Evolutionary conservation across 2,888 invertebrate species (phyloP), one percentile per base, ranked within the genome.

Genomic region (Drosophila villosipedis): DNA sequence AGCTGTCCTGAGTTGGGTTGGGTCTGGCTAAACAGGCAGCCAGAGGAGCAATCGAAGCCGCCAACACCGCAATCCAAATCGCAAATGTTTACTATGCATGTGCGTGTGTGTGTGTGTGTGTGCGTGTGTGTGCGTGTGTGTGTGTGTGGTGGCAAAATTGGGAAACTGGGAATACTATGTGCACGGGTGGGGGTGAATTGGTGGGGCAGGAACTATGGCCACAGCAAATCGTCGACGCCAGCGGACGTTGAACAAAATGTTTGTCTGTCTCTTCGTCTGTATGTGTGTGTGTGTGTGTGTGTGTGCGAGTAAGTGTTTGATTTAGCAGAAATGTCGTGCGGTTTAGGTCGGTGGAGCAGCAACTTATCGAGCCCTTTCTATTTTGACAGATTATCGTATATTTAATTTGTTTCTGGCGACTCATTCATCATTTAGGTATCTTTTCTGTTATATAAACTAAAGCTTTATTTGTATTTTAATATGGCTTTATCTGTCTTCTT

Each of bases 11-110:
- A 10, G 37, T 12, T 22, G 31, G 16, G 31, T 0, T 31, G 31
- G 3, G 52, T 57, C 25, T 28, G 55, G 35, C 35, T 25, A 55
- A 64, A 19, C 58, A 12, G 60, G 49, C 62, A 54, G 67, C 59
- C 54, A 80, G 69, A 50, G 65, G 73, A 73, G 80, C 80, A 80
- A 80, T 80, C 80, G 80, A 80, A 80, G 73, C 78, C 78, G 61
- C 69, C 52, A 63, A 55, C n/a, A 55, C 78, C 80, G 69, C 78
- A 79, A 79, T 73, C 78, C 63, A 79, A 80, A 69, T 78, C 73
- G 77, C 73, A 79, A 79, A 79, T 80, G 78, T 80, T 80, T 66
- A 63, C 73, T 39, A 25, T 62, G 49, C 30, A 50, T 41, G 50
- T 10, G n/a, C 43, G 31, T 19, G 53, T 57, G 72, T 25, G 25